Conservation (phyloP, 2,888 invertebrate species). For the Eristalis arbustorum region DNA sequence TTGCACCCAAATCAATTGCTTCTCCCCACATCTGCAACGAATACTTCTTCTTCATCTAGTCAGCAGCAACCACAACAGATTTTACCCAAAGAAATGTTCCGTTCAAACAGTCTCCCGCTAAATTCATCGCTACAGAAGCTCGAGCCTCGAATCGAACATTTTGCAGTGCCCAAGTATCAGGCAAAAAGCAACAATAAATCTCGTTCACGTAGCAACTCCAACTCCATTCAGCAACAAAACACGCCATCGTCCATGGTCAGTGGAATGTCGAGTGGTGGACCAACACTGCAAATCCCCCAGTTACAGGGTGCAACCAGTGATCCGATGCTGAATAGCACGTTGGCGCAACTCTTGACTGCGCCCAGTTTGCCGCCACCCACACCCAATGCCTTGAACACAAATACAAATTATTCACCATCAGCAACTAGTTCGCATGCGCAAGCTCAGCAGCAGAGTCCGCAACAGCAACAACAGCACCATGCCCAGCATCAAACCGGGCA, state of each 20-base stretch:
- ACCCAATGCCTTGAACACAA: conserved; percentile 34
- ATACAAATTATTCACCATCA: conserved; percentile 40
- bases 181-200: conserved; percentile 74
- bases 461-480: conserved; percentile 68
- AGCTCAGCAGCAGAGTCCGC: conserved; percentile 62
- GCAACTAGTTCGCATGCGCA: conserved; percentile 65
- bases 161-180: conserved; percentile 78
- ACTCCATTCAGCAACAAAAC: conserved; percentile 78
- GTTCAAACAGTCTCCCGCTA: conserved; percentile 84
- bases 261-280: conserved; percentile 38
- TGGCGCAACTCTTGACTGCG: conserved; percentile 89
- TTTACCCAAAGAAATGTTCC: conserved; percentile 82
- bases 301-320: conserved; percentile 89
- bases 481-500: conserved; percentile 46
- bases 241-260: conserved; percentile 57
- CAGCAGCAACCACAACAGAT: conserved; percentile 72
- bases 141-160: conserved; percentile 75
- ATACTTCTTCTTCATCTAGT: conserved; percentile 53
- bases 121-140: conserved; percentile 82
- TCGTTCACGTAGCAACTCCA: conserved; percentile 79
- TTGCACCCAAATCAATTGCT: conserved; percentile 65
- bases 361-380: conserved; percentile 45
- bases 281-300: conserved; percentile 72
- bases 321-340: conserved; percentile 88
- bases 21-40: conserved; percentile 33